phyloP scores from a whole-genome alignment of 2,797 vertebrate species.

The Tokudaia muenninki region DNA sequence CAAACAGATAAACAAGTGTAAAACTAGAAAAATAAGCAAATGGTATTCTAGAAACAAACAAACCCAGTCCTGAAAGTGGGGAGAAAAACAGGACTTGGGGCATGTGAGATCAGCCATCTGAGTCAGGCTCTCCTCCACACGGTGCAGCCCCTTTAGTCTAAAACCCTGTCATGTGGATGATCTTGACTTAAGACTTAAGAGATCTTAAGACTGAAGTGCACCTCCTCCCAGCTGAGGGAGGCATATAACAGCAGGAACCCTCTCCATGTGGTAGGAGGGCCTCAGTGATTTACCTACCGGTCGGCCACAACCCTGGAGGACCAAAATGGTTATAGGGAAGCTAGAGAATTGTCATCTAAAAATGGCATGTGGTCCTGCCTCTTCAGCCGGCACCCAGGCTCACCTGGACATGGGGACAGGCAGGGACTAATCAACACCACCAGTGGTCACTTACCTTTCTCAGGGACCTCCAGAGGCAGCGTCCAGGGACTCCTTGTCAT shows the following conservation, averaged over 20 bases:
- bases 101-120: not conserved
- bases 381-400: not conserved
- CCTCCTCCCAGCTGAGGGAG: too few relatives aligned
- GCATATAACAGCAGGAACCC: too few relatives aligned
- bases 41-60: not conserved
- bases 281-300: not conserved
- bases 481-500: not conserved
- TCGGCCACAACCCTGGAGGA: not conserved
- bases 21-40: constrained; percentile 14
- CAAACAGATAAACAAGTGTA: not conserved
- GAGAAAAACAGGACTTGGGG: not conserved
- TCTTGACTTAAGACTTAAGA: too few relatives aligned
- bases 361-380: not conserved
- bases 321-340: not conserved
- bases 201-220: not conserved
- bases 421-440: not conserved
- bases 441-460: not conserved
- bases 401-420: not conserved
- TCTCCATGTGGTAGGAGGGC: not conserved
- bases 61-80: not conserved
- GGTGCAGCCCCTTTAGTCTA: not conserved
- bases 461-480: too few relatives aligned
- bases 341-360: not conserved
- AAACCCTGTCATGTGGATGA: too few relatives aligned
- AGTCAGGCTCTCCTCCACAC: not conserved